Conservation (phyloP, 1,140 invertebrate species). For the Portunus trituberculatus region DNA sequence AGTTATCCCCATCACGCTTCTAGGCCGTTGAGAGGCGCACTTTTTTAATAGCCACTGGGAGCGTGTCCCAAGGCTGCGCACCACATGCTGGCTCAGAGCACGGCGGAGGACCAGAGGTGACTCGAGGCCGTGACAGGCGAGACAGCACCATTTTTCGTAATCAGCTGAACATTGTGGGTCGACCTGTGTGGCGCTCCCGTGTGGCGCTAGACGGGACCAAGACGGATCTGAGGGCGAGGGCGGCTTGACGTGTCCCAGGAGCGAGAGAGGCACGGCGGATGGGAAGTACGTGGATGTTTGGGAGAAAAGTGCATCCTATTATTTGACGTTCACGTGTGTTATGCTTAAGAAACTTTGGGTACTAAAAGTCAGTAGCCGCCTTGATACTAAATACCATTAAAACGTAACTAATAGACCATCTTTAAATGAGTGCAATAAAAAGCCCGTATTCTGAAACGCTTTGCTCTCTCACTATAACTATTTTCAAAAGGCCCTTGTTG, state of each 20-base stretch:
- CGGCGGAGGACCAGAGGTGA: background rate
- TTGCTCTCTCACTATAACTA: too few relatives aligned
- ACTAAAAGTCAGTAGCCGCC: too few relatives aligned
- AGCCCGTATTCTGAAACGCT: too few relatives aligned
- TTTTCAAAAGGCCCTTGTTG: too few relatives aligned
- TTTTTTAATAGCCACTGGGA: slow-evolving; percentile 9
- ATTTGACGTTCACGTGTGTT: too few relatives aligned
- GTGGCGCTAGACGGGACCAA: slow-evolving; percentile 17
- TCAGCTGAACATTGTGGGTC: slow-evolving; percentile 57
- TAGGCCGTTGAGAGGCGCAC: background rate
- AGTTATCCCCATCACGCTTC: background rate
- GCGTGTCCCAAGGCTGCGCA: background rate
- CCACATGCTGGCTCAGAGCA: background rate
- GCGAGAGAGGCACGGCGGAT: background rate
- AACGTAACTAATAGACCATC: too few relatives aligned
- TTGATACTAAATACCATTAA: too few relatives aligned
- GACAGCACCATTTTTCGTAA: slow-evolving; percentile 68
- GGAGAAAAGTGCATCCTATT: too few relatives aligned
- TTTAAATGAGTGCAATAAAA: too few relatives aligned
- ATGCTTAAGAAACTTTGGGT: too few relatives aligned
- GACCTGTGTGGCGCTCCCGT: slow-evolving; percentile 49
- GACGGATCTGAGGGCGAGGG: slow-evolving; percentile 27
- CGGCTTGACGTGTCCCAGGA: background rate
- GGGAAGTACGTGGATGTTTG: too few relatives aligned
- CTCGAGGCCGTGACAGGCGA: slow-evolving; percentile 12